Evolutionary conservation across 1,140 invertebrate species (phyloP), one percentile per base, ranked within the genome.

Genomic region (Ips nitidus): DNA sequence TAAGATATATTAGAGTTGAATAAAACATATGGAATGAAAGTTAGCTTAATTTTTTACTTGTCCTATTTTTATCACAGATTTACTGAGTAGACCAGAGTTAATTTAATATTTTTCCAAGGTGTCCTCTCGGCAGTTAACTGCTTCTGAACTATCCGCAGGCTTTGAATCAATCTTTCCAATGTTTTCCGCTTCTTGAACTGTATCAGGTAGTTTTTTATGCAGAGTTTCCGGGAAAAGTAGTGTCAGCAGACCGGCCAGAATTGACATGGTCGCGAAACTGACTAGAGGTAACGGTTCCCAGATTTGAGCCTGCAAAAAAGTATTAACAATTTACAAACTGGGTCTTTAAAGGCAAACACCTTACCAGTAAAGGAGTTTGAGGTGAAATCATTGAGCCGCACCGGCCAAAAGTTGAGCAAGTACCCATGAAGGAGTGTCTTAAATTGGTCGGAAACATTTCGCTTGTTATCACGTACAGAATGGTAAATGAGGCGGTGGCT

Each of bases 341-440:
- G 4, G n/a, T 47, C 1, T n/a, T 47, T 4, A n/a, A 47, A 47
- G 45, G 45, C 1, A 47, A 2, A 40, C 4, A 1, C 1, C 7
- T 66, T 72, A 77, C 89, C 80, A 91, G 76, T 62, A 91, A 80
- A 5, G 88, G 87, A 59, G 87, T 87, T 81, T 91, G 87, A 76
- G 90, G 90, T 40, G 90, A 89, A 39, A 91, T 78, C 79, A 91
- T 88, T 39, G 89, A 90, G 4, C 91, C 90, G 68, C 90, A 76
- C 45, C 90, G 81, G 39, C 89, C 91, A 70, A 90, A 83, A 80
- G 91, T 90, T 43, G 90, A 91, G 74, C 88, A 89, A 69, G 82
- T 88, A 68, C 81, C 89, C 43, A 92, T 83, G n/a, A 83, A 70
- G 1, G 82, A 79, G 69, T 83, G 79, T 52, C 83, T 74, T 22